Conservation (phyloP, 2,888 invertebrate species). For the Agapostemon virescens region DNA sequence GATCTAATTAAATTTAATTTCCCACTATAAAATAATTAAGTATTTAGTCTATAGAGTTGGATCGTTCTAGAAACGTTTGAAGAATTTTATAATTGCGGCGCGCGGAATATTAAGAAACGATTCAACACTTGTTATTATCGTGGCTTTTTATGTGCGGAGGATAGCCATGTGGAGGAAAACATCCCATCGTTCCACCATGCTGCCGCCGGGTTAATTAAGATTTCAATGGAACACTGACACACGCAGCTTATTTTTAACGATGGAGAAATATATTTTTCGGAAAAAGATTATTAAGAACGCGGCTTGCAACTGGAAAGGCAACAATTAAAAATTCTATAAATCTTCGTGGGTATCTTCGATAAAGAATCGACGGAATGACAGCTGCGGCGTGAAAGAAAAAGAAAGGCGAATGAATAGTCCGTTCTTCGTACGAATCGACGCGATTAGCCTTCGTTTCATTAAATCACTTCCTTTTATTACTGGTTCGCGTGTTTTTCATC, state of each 20-base stretch:
- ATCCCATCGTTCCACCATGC: background rate
- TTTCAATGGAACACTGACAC: background rate
- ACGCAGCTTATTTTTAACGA: background rate
- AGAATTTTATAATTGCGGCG: background rate
- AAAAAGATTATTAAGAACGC: background rate
- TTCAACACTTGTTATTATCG: background rate
- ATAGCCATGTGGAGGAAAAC: background rate
- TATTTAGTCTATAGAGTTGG: background rate
- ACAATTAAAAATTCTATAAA: background rate
- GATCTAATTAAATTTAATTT: background rate
- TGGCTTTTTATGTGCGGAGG: background rate
- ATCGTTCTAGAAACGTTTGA: background rate
- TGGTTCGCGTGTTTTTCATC: conserved; percentile 7
- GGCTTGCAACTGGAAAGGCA: too few relatives aligned
- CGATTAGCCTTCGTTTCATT: background rate
- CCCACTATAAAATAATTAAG: background rate
- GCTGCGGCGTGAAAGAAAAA: background rate
- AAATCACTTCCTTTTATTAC: conserved; percentile 14
- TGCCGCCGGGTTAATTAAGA: background rate
- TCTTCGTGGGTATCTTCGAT: background rate
- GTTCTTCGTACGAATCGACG: conserved; percentile 1
- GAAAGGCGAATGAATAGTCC: background rate
- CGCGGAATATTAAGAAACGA: background rate
- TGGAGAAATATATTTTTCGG: background rate
- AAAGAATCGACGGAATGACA: too few relatives aligned